Evolutionary conservation across 2,888 invertebrate genomes (phyloP).

Genomic region (Drosophila pegasa): DNA sequence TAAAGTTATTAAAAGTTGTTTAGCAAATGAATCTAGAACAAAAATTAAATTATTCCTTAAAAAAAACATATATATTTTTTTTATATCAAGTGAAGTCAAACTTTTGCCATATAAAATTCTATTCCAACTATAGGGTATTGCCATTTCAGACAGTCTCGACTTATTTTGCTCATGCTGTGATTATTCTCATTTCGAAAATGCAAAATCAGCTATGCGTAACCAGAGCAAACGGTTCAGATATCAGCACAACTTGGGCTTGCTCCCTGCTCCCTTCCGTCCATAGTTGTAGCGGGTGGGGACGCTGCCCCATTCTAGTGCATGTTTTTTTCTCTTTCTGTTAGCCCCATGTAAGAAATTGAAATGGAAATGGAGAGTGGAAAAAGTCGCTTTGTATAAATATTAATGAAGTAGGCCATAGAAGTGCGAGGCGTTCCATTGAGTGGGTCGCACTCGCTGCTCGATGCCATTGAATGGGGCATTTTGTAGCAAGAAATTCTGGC

Average conservation of each 20-base stretch:
- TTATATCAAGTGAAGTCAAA: neutral
- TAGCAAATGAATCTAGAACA: no score
- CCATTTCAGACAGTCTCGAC: neutral
- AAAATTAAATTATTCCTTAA: no score
- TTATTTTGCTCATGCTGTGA: constrained; percentile 1
- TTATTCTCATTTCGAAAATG: constrained; percentile 41
- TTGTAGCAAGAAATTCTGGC: constrained; percentile 76
- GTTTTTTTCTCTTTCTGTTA: constrained; percentile 11
- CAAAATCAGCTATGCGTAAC: constrained; percentile 59
- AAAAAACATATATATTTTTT: no score
- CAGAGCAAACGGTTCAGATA: constrained; percentile 48
- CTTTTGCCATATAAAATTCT: neutral
- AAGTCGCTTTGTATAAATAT: constrained; percentile 70
- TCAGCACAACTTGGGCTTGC: constrained; percentile 27
- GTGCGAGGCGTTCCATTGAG: constrained; percentile 55
- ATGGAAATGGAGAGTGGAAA: constrained; percentile 32
- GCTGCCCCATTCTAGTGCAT: neutral
- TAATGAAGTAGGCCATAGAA: constrained; percentile 77
- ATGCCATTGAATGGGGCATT: constrained; percentile 62
- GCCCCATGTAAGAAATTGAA: constrained; percentile 57
- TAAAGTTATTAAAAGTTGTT: no score
- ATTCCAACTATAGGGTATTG: constrained; percentile 4
- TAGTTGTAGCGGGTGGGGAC: no score
- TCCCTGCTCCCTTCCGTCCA: constrained; percentile 50
- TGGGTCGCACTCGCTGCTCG: constrained; percentile 29